Percentiles rank a stretch among this genome's conserved stretches.
Conservation (phyloP, 2,888 invertebrate species). For the Eupithecia exiguata region DNA sequence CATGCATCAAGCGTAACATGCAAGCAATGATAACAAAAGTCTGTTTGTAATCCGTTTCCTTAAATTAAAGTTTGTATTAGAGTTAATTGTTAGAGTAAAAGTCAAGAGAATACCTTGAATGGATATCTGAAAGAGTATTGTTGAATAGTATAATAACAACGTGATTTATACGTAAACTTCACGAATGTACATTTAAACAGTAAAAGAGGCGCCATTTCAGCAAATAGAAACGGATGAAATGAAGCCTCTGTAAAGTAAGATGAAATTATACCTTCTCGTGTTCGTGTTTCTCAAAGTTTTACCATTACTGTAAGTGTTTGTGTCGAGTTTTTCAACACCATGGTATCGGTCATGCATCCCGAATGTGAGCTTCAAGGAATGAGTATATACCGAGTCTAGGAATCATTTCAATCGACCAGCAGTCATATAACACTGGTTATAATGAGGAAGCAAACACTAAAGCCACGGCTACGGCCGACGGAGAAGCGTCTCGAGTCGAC, state of each 20-base stretch:
- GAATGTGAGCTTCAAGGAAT: slow-evolving; percentile 78
- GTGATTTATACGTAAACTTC: slow-evolving; percentile 61
- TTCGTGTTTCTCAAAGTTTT: slow-evolving; percentile 75
- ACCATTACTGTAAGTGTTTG: slow-evolving; percentile 77
- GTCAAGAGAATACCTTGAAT: slow-evolving; percentile 71
- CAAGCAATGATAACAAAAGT: slow-evolving; percentile 67
- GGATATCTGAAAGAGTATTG: slow-evolving; percentile 70
- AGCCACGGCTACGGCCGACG: slow-evolving; percentile 64
- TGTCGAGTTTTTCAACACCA: slow-evolving; percentile 67
- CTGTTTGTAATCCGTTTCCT: slow-evolving; percentile 59
- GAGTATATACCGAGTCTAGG: slow-evolving; percentile 65
- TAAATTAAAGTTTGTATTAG: slow-evolving; percentile 70
- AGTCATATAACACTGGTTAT: slow-evolving; percentile 77
- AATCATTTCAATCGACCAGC: slow-evolving; percentile 60
- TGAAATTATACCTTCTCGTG: slow-evolving; percentile 79
- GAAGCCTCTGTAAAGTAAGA: slow-evolving; percentile 64
- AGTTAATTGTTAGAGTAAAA: slow-evolving; percentile 77
- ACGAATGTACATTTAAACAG: slow-evolving; percentile 64
- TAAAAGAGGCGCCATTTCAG: slow-evolving; percentile 66
- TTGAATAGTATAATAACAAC: slow-evolving; percentile 61
- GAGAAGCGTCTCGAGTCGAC: slow-evolving; percentile 55
- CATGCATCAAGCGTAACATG: slow-evolving; percentile 65
- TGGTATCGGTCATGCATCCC: slow-evolving; percentile 74
- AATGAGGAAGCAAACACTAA: slow-evolving; percentile 77
- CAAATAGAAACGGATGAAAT: slow-evolving; percentile 50